Percentiles rank a stretch among this genome's conserved stretches.
Conservation (phyloP, 1,140 invertebrate species). For the Plectrocnemia conspersa region DNA sequence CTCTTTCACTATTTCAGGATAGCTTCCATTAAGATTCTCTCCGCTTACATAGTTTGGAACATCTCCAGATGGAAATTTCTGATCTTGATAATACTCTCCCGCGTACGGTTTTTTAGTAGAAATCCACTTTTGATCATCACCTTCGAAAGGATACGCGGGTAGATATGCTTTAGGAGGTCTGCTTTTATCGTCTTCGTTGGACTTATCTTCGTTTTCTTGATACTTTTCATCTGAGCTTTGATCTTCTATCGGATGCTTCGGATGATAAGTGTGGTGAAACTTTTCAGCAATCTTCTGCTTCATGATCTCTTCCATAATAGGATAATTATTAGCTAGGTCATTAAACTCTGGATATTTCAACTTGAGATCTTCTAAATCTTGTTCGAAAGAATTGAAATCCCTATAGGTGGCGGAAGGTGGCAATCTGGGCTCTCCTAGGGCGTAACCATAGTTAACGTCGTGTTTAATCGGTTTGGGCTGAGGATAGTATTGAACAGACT, state of each 20-base stretch:
- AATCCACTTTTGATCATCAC: conserved; percentile 20
- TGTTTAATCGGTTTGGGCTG: conserved; percentile 19
- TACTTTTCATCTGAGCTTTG: conserved; percentile 10
- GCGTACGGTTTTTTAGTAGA: conserved; percentile 7
- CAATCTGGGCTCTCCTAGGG: conserved; percentile 20
- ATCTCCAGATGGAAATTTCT: conserved; percentile 27
- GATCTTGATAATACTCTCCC: conserved; percentile 30
- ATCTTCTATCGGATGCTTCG: neutral
- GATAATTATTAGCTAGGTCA: conserved; percentile 31
- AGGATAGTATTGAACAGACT: conserved; percentile 13
- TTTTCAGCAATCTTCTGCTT: conserved; percentile 32
- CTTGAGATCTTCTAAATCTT: conserved; percentile 32
- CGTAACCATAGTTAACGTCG: conserved; percentile 20
- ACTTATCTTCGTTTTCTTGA: neutral
- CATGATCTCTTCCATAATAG: conserved; percentile 35
- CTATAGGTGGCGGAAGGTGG: conserved; percentile 7
- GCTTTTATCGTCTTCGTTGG: conserved; percentile 5
- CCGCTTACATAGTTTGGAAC: conserved; percentile 14
- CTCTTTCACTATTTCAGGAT: neutral
- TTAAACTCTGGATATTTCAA: conserved; percentile 32
- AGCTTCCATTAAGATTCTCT: neutral
- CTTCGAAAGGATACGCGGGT: conserved; percentile 22
- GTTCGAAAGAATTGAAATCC: conserved; percentile 27
- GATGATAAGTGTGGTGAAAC: conserved; percentile 19
- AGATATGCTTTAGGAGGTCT: neutral